Evolutionary conservation across 2,797 vertebrate genomes (phyloP).

Genomic region (Anabacerthia variegaticeps): DNA sequence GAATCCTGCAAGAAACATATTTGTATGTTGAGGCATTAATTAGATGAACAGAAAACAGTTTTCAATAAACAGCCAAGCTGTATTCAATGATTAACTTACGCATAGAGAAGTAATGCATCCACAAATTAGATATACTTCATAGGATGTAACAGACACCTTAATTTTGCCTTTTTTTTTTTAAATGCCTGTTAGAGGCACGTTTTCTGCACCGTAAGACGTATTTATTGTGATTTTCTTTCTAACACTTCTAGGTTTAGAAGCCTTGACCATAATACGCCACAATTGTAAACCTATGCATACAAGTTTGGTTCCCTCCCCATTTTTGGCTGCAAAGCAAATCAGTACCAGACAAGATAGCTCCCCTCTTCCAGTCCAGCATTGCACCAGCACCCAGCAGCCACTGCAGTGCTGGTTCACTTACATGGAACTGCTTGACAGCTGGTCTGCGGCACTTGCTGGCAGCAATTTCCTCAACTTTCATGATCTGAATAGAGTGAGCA

Average conservation of each 20-base stretch:
- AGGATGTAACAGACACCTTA: not conserved
- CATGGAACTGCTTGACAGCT: conserved; percentile 79
- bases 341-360: not conserved
- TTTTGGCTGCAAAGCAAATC: not conserved
- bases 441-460: conserved; percentile 71
- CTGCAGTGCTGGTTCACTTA: conserved; percentile 70
- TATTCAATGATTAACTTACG: not conserved
- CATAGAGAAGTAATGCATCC: not conserved
- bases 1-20: conserved; percentile 53
- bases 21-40: not conserved
- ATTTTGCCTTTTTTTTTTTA: not conserved
- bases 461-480: conserved; percentile 95
- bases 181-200: not conserved
- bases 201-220: accelerated
- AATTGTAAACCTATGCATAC: not conserved
- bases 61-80: not conserved
- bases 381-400: not conserved
- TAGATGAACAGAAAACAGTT: not conserved
- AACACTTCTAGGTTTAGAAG: not conserved
- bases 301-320: not conserved
- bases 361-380: accelerated
- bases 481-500: conserved; percentile 96
- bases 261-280: not conserved
- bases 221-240: not conserved
- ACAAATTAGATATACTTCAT: not conserved